Evolutionary conservation across 2,888 invertebrate species (phyloP).

Genomic region (Eucera pruinosa): DNA sequence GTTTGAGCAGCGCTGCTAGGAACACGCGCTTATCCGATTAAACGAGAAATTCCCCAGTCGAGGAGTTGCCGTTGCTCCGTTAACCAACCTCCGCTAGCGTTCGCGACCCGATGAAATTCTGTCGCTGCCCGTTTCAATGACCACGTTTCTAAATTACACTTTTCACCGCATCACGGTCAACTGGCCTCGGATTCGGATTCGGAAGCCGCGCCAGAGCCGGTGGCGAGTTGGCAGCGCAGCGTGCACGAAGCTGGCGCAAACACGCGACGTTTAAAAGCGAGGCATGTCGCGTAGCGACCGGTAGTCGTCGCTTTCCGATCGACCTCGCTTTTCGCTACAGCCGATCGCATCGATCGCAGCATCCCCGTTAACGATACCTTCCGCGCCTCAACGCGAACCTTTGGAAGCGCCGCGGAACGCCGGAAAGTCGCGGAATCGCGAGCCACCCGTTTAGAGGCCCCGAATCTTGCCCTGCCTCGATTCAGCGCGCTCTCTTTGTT

Average conservation of each 20-base stretch:
- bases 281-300: not conserved
- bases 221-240: too few relatives aligned
- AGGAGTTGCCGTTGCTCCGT: not conserved
- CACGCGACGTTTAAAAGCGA: constrained; percentile 10
- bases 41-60: constrained; percentile 8
- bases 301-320: not conserved
- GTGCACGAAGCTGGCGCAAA: too few relatives aligned
- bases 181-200: constrained; percentile 12
- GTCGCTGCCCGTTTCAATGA: constrained; percentile 1
- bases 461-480: too few relatives aligned
- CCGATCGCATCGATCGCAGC: constrained; percentile 34
- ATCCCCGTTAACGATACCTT: not conserved
- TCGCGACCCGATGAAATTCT: constrained; percentile 9
- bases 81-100: constrained; percentile 28
- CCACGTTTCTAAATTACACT: constrained; percentile 28
- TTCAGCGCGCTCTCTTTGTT: too few relatives aligned
- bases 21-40: constrained; percentile 26
- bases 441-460: too few relatives aligned
- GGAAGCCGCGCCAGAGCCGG: too few relatives aligned
- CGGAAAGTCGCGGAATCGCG: not conserved
- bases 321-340: not conserved
- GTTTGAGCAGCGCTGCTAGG: not conserved
- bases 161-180: constrained; percentile 15
- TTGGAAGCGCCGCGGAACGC: too few relatives aligned
- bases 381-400: not conserved